Evolutionary conservation across 30 jellyfish, hydroid and myxozoan genomes (phyloP).

Genomic region (Pseudorhiza aurosa): DNA sequence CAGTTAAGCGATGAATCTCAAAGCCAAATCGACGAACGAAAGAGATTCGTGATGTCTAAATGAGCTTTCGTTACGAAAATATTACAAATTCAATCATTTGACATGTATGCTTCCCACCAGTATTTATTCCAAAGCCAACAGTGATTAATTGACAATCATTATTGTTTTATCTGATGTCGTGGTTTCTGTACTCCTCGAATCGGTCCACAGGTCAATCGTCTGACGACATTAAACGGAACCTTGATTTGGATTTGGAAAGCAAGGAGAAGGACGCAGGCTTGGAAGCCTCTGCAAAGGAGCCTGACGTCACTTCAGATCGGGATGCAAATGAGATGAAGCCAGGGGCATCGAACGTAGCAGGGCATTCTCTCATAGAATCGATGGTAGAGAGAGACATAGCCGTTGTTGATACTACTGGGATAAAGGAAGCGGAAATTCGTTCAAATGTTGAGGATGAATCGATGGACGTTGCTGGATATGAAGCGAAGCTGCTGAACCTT

Average conservation of each 20-base stretch:
- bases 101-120: too few species aligned
- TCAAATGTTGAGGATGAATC: not conserved
- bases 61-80: too few species aligned
- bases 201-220: not conserved
- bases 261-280: not conserved
- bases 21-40: too few species aligned
- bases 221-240: slow-evolving; percentile 9
- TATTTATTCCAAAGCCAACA: too few species aligned
- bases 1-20: too few species aligned
- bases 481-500: not conserved
- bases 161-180: too few species aligned
- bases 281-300: not conserved
- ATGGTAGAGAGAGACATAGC: not conserved
- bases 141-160: too few species aligned
- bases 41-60: too few species aligned
- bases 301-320: not conserved
- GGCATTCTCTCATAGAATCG: not conserved
- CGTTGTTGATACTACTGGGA: not conserved
- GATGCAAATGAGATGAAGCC: not conserved
- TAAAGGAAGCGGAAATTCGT: not conserved
- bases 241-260: not conserved
- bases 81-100: too few species aligned
- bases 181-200: not conserved
- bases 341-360: not conserved
- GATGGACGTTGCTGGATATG: not conserved